Evolutionary conservation across 2,113 vertebrate species (phyloP).

Genomic region (Ascaphus truei): DNA sequence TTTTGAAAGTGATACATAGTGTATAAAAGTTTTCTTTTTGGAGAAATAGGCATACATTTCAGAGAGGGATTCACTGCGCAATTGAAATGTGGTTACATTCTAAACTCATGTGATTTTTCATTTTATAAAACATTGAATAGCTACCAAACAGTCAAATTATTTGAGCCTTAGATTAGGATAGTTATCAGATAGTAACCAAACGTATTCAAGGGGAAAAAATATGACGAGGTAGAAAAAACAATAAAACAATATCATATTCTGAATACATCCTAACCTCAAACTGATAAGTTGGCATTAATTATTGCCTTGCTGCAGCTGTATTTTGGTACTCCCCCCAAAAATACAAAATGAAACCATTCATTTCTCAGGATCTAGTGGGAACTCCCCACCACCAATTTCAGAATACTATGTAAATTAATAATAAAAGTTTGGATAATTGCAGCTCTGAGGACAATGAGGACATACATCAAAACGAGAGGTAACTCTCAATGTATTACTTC

Average conservation of each 20-base stretch:
- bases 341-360: constrained; percentile 33
- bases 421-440: too few species aligned
- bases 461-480: too few species aligned
- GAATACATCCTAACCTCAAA: constrained; percentile 28
- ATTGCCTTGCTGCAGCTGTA: constrained; percentile 22
- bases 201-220: too few species aligned
- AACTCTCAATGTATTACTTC: too few species aligned
- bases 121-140: neutral
- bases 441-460: too few species aligned
- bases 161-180: constrained; percentile 28
- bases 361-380: constrained; percentile 27
- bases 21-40: too few species aligned
- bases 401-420: constrained; percentile 35
- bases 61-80: too few species aligned
- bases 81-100: too few species aligned
- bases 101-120: neutral
- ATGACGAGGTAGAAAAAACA: constrained; percentile 34
- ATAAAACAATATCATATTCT: constrained; percentile 28
- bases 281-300: constrained; percentile 35
- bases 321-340: constrained; percentile 17
- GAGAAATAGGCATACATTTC: too few species aligned
- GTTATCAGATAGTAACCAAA: constrained; percentile 33
- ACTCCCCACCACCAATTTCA: constrained; percentile 14
- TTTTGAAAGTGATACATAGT: too few species aligned
- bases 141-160: constrained; percentile 25